Evolutionary conservation across 2,113 vertebrate species (phyloP), one percentile per base, ranked within the genome.

Genomic region (Puntigrus tetrazona): DNA sequence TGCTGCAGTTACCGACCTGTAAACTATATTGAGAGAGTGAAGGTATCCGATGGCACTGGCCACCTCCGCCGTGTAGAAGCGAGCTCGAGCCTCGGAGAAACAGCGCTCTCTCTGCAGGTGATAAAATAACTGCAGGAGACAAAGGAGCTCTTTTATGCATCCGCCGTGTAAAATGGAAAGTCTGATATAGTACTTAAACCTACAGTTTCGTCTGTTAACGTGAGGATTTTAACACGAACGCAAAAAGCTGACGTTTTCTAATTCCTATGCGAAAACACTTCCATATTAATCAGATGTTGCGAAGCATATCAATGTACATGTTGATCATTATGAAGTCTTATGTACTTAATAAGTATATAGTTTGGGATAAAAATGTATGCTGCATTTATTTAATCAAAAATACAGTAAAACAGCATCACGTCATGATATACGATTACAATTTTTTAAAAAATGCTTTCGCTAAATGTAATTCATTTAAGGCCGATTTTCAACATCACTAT

Each of bases 31-130:
- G 89, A 98, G 94, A 31, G 98, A 99, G 84, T 99, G 98, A 61
- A 99, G 95, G 90, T 99, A 99, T 29, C 97, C 98, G 2, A 99
- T 93, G 22, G 98, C 97, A 1, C 98, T 99, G 20, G 97, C 96
- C 0, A 99, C 96, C 89, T 99, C 98, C 0, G 98, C 97, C 0
- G 95, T 79, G 0, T 99, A 99, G 91, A 99, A 99, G 0, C 98
- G 92, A 0, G 98, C 98, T 29, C 98, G 95, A 13, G 97, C 95
- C 79, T 99, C 98, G 0, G 95, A 95, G 90, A 99, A 99, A 65
- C 96, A 96, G 47, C 94, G 93, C 78, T 99, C 98, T 78, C 95
- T 95, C 92, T 99, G 98, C 86, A 99, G 91, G 90, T 99, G 98
- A 93, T 98, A 98, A 91, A 99, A 99, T 43, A 99, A 92, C 98